phyloP scores from a whole-genome alignment of 2,797 vertebrate genomes.

The Euthynnus affinis region DNA sequence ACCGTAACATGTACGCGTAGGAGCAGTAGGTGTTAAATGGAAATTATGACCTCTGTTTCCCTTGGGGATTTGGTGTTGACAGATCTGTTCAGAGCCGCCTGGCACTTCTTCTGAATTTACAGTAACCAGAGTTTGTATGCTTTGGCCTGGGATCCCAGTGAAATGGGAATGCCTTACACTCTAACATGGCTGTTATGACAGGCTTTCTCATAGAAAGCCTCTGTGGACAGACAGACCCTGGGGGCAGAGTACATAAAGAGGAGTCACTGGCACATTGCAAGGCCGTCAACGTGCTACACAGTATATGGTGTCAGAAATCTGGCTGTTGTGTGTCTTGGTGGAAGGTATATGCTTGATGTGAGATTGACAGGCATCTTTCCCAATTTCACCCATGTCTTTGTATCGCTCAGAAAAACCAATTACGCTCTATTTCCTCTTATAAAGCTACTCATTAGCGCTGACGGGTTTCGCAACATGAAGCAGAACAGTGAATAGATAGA shows the following conservation, averaged over 20 bases:
- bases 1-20: conserved; percentile 36
- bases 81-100: conserved; percentile 59
- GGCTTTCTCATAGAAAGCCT: conserved; percentile 65
- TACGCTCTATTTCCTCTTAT: conserved; percentile 77
- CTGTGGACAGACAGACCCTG: conserved; percentile 68
- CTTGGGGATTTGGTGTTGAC: conserved; percentile 48
- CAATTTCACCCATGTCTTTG: conserved; percentile 32
- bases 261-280: conserved; percentile 51
- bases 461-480: conserved; percentile 78
- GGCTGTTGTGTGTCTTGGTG: conserved; percentile 13
- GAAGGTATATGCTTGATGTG: conserved; percentile 36
- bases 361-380: conserved; percentile 59
- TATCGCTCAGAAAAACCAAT: conserved; percentile 63
- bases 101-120: conserved; percentile 62
- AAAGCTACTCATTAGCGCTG: conserved; percentile 79
- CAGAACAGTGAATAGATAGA: conserved; percentile 77
- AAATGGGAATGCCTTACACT: conserved; percentile 61
- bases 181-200: conserved; percentile 72
- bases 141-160: conserved; percentile 62
- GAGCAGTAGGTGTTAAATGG: conserved; percentile 66
- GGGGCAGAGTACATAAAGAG: conserved; percentile 69
- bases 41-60: conserved; percentile 65
- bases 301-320: conserved; percentile 53
- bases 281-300: conserved; percentile 49
- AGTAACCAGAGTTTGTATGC: conserved; percentile 72